Evolutionary conservation across 2,797 vertebrate genomes (phyloP).

Genomic region (Heterohyrax brucei): DNA sequence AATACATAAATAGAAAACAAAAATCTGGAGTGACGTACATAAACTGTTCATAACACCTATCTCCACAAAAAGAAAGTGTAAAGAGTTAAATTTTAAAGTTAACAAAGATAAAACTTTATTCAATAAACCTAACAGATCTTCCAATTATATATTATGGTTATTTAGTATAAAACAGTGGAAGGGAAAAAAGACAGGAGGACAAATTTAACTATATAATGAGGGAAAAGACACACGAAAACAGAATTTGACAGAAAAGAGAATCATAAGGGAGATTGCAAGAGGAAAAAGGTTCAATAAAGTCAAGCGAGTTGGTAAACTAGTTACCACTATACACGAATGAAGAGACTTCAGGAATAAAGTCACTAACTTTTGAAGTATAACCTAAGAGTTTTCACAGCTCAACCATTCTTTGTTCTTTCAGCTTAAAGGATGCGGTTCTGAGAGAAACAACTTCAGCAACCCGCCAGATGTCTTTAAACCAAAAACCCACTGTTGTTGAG

Average conservation of each 20-base stretch:
- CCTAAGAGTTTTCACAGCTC: neutral
- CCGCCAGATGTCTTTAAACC: neutral
- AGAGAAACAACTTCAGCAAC: conserved; percentile 3
- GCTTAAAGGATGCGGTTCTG: neutral
- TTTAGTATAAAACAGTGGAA: neutral
- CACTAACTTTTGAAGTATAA: conserved; percentile 25
- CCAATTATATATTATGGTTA: neutral
- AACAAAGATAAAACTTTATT: conserved; percentile 25
- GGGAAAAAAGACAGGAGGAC: neutral
- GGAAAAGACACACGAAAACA: conserved; percentile 6
- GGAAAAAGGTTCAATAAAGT: neutral
- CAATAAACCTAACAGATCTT: conserved; percentile 20
- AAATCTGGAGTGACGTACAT: neutral
- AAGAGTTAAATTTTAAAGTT: neutral
- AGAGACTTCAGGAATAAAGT: conserved; percentile 30
- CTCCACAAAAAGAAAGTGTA: conserved; percentile 21
- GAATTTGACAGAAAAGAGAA: conserved; percentile 16
- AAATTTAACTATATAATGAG: neutral
- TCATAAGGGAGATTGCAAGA: conserved; percentile 26
- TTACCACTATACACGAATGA: neutral
- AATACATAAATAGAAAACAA: neutral
- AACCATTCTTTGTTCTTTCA: conserved; percentile 21
- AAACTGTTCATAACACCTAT: conserved; percentile 6
- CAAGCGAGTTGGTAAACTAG: conserved; percentile 5
- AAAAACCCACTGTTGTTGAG: too few relatives aligned